phyloP scores from a whole-genome alignment of 92 coral and sea anemone species.

The Hydrozoanthus gracilis region DNA sequence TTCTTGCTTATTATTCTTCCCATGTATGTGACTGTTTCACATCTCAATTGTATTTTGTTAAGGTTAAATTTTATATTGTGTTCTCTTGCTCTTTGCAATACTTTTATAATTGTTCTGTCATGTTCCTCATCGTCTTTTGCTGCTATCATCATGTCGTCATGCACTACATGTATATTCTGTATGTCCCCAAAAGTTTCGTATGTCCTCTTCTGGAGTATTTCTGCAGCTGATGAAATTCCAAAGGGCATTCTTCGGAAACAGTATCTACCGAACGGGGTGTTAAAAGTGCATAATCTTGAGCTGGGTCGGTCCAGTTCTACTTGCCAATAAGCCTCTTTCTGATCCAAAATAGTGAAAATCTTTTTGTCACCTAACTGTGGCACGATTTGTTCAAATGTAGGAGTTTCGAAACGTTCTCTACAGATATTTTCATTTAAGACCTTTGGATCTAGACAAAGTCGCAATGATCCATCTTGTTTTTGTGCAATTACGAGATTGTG shows the following conservation, averaged over 20 bases:
- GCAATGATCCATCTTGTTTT: constrained; percentile 55
- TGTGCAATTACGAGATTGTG: constrained; percentile 62
- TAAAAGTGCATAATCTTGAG: constrained; percentile 5
- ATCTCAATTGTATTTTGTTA: not conserved
- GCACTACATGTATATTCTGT: not conserved
- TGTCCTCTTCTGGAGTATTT: not conserved
- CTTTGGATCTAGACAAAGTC: constrained; percentile 70
- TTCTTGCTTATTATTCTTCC: not conserved
- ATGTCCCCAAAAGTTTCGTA: not conserved
- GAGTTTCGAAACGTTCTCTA: constrained; percentile 47
- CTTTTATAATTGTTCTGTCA: not conserved
- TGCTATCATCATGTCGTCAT: constrained; percentile 11
- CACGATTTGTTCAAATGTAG: constrained; percentile 59
- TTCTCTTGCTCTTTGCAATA: constrained; percentile 1
- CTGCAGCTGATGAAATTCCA: not conserved
- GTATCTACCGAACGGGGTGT: not conserved
- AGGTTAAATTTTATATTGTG: not conserved
- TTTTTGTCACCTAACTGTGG: constrained; percentile 49
- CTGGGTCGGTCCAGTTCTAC: constrained; percentile 34
- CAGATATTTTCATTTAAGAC: constrained; percentile 51
- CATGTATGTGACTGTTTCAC: not conserved
- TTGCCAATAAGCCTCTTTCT: constrained; percentile 66
- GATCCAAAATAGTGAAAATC: constrained; percentile 56
- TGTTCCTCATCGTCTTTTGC: not conserved
- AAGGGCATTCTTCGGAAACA: not conserved